These are phyloP conservation scores for Idaea aversata DNA, from an alignment of 2,888 invertebrate species.

Conservation along the genomic window DNA sequence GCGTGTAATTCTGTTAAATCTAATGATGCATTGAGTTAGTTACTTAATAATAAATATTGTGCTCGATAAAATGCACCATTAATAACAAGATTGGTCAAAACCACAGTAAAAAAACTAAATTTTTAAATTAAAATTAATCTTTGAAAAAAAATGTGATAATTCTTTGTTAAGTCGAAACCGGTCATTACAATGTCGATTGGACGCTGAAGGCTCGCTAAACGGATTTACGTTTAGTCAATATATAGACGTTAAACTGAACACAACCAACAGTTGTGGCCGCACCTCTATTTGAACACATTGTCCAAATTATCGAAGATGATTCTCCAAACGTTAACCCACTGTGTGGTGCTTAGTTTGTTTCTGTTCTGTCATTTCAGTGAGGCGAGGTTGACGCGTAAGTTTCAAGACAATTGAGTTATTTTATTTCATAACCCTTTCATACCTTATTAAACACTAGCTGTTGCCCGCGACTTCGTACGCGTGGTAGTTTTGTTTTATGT, in stretches of 20 bases:
- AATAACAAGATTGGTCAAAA: background rate
- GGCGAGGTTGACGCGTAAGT: conserved; percentile 64
- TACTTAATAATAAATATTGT: too few relatives aligned
- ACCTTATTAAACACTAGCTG: too few relatives aligned
- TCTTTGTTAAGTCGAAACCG: conserved; percentile 22
- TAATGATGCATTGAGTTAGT: too few relatives aligned
- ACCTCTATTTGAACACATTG: conserved; percentile 46
- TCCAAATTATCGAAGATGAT: conserved; percentile 42
- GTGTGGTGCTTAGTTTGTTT: conserved; percentile 41
- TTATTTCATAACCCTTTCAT: too few relatives aligned
- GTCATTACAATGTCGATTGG: conserved; percentile 35
- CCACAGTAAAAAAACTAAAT: conserved; percentile 2
- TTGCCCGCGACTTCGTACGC: too few relatives aligned
- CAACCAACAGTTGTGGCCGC: conserved; percentile 45
- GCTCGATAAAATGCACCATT: too few relatives aligned
- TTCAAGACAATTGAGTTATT: too few relatives aligned
- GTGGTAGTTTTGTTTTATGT: too few relatives aligned
- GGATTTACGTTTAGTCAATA: conserved; percentile 58
- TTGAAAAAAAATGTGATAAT: conserved; percentile 23
- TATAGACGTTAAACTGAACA: conserved; percentile 51
- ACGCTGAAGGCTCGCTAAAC: conserved; percentile 46
- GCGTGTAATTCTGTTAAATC: too few relatives aligned
- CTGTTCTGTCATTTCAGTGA: conserved; percentile 41
- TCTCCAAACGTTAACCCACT: conserved; percentile 32
- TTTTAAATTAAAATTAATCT: conserved; percentile 10